Evolutionary conservation across 2,888 invertebrate genomes (phyloP), one percentile per base, ranked within the genome.

Genomic region (Calameuta filiformis): DNA sequence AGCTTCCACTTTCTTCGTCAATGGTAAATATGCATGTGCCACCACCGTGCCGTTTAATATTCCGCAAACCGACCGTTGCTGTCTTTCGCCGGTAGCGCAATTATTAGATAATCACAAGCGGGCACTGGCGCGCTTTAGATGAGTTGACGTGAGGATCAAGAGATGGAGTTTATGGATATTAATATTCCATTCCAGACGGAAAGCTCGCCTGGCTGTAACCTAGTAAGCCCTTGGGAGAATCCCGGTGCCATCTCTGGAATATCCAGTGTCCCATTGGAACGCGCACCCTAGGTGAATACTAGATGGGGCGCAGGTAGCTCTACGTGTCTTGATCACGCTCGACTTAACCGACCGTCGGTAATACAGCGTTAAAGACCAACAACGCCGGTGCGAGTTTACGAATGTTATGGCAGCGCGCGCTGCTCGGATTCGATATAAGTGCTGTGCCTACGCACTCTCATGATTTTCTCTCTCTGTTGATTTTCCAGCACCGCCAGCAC

Each of bases 221-320:
- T 33, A 31, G 71, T 71, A 34, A 31, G 12, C 31, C 33, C 31
- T 71, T 34, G 33, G 71, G 71, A 71, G 84, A 83, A 81, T 76
- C 79, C 79, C 79, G 80, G 76, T 85, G 81, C 85, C 87, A 86
- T 86, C 86, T 85, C 82, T 81, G 83, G 81, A 83, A 86, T 84
- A 85, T 82, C 80, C 83, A 79, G 81, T 68, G 82, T 85, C 84
- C 83, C 85, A 75, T 33, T 74, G 78, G 79, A 80, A 80, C 73
- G 33, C 71, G 71, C 71, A 69, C 77, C 73, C 23, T 73, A 35
- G 73, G 73, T 68, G 82, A 81, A 78, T 75, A 76, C 80, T 80
- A 79, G 81, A 78, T 78, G 76, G 76, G 68, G 68, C 69, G 77
- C 73, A 56, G 23, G 31, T 74, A 68, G 77, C 35, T 74, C 69